Percentiles rank a stretch among this genome's conserved stretches.
Evolutionary conservation across 2,113 vertebrate genomes (phyloP).

Genomic region (Sigmodon hispidus): DNA sequence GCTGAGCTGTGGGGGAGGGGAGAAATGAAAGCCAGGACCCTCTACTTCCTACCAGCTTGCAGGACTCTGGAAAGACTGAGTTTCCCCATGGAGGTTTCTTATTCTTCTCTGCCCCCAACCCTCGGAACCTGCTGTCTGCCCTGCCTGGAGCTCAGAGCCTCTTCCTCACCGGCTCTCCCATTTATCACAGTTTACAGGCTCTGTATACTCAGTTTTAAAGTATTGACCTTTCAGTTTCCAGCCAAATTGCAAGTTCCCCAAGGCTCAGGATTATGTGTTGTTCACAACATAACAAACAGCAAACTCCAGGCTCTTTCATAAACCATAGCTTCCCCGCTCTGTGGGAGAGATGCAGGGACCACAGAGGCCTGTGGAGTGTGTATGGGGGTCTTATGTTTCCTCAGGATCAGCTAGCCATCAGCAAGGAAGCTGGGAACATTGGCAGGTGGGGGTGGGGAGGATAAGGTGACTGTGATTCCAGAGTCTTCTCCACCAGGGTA

Average conservation of each 20-base stretch:
- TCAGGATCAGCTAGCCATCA: background rate
- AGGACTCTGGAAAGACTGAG: background rate
- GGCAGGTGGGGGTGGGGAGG: background rate
- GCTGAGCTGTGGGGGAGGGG: slow-evolving; percentile 62
- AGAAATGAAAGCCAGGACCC: slow-evolving; percentile 69
- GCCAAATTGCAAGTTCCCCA: slow-evolving; percentile 64
- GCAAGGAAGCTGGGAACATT: background rate
- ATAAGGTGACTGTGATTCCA: background rate
- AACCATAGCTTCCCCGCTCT: background rate
- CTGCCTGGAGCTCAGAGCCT: background rate
- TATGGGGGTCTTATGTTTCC: background rate
- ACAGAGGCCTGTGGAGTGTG: background rate
- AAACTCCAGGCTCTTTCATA: slow-evolving; percentile 38
- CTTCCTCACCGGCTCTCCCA: slow-evolving; percentile 3
- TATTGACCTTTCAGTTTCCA: slow-evolving; percentile 72
- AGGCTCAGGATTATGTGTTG: slow-evolving; percentile 66
- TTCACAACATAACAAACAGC: slow-evolving; percentile 71
- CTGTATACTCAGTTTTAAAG: slow-evolving; percentile 37
- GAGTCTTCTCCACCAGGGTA: background rate
- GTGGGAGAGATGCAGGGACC: background rate
- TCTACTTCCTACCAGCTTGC: background rate
- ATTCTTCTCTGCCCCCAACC: background rate
- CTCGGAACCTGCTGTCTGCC: background rate
- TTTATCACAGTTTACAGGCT: slow-evolving; percentile 58
- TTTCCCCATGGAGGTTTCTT: background rate